These are phyloP conservation scores for Parazoanthus atlanticus DNA, from an alignment of 92 coral and sea anemone species.

Conservation along the genomic window DNA sequence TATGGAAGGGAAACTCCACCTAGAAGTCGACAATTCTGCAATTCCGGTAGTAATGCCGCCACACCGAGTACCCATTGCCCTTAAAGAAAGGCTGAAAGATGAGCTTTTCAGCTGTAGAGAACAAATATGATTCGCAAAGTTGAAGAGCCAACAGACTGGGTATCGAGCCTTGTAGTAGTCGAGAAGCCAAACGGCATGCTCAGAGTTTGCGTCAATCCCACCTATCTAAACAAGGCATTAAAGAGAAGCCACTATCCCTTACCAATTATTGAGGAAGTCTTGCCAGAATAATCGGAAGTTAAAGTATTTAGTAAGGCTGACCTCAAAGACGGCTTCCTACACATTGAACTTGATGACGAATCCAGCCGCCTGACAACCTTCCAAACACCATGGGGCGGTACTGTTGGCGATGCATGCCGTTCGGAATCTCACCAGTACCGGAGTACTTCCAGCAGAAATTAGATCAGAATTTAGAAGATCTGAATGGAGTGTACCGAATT, in stretches of 20 bases:
- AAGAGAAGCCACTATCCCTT: conserved; percentile 26
- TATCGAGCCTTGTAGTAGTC: conserved; percentile 43
- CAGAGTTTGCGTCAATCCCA: conserved; percentile 29
- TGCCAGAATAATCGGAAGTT: conserved; percentile 50
- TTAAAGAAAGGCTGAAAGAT: conserved; percentile 10
- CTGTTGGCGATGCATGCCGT: background rate
- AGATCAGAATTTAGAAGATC: conserved; percentile 7
- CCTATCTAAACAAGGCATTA: background rate
- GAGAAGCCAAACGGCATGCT: conserved; percentile 47
- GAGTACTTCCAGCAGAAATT: conserved; percentile 39
- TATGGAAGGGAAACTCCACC: conserved; percentile 40
- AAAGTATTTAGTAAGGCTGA: conserved; percentile 58
- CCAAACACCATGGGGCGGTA: conserved; percentile 54
- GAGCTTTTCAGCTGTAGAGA: conserved; percentile 24
- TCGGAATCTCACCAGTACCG: conserved; percentile 43
- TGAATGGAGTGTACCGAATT: no score
- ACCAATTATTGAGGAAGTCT: background rate
- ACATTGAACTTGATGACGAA: conserved; percentile 50
- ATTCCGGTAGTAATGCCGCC: conserved; percentile 40
- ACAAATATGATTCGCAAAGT: conserved; percentile 14
- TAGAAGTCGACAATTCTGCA: conserved; percentile 42
- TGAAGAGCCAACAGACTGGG: conserved; percentile 45
- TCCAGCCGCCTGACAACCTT: conserved; percentile 52
- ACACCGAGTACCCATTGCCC: background rate
- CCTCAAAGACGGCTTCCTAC: conserved; percentile 51